phyloP scores from a whole-genome alignment of 1,140 invertebrate genomes.

The Euwallacea fornicatus region DNA sequence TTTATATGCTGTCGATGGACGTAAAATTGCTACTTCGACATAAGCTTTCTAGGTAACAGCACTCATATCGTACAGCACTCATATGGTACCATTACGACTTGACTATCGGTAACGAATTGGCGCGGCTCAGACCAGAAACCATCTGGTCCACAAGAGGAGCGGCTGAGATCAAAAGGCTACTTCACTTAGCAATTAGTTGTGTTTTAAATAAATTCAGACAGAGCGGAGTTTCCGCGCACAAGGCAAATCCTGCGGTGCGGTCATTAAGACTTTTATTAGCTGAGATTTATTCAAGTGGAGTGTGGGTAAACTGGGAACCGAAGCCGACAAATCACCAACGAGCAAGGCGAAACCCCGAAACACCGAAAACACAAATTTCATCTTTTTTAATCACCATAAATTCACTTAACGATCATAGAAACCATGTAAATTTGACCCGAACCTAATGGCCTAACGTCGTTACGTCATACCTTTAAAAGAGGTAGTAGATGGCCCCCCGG shows the following conservation, averaged over 20 bases:
- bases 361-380: constrained; percentile 15
- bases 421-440: constrained; percentile 28
- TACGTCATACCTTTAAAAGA: constrained; percentile 27
- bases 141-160: constrained; percentile 10
- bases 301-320: constrained; percentile 15
- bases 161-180: constrained; percentile 17
- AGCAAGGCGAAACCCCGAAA: too few relatives aligned
- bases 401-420: constrained; percentile 23
- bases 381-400: constrained; percentile 37
- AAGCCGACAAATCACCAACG: too few relatives aligned
- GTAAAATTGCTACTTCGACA: constrained; percentile 2
- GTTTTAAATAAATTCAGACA: constrained; percentile 25
- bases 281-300: constrained; percentile 18
- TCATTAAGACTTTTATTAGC: constrained; percentile 23
- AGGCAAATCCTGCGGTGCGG: constrained; percentile 22
- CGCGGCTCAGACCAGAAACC: background rate
- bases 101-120: too few relatives aligned
- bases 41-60: background rate
- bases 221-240: constrained; percentile 20
- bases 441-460: constrained; percentile 11
- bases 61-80: too few relatives aligned
- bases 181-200: constrained; percentile 25
- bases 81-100: too few relatives aligned
- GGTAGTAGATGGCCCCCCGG: constrained; percentile 35
- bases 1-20: constrained; percentile 19